Base-by-base conservation (phyloP, 2,797 vertebrate species). In the Yasuhikotakia modesta region DNA sequence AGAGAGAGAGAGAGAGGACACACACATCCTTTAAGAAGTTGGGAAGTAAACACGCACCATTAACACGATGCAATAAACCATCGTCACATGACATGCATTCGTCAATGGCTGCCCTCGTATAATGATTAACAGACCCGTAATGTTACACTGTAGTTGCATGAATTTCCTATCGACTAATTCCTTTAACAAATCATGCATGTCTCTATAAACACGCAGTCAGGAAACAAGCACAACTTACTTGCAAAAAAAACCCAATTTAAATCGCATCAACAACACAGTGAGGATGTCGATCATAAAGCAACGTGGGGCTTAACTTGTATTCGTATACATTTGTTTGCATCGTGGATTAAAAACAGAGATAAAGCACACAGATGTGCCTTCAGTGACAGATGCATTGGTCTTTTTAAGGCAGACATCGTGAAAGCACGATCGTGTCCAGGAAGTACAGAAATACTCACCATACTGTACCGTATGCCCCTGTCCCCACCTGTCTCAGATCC, bases 391-490 rank as follows among this genome's bases (percentile, higher is more conserved):
- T 19, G 53, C 21, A 71, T 24, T 22, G 13, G 14, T 32, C 1
- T 64, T 61, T 35, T 50, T 21, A 17, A 24, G 55, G 5, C 0
- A 27, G 22, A 27, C 13, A 13, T 22, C 22, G 6, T 53, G 30
- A 17, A 13, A 76, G 22, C 5, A 67, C 2, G 17, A 32, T 35
- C 5, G 19, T 22, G 3, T 45, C 16, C 35, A 39, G 35, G 35
- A 39, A 39, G 35, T 39, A 43, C 39, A 11, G 10, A 43, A 43
- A 43, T 11, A 93, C 97, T 98, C 88, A 98, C 97, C 97, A 98
- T 0, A 98, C 97, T 5, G 95, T 94, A 79, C 97, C 97, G 81
- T 98, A 98, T 32, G 97, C 97, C 45, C 97, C 96, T 2, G 96
- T 96, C 43, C 96, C 97, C 90, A 97, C 95, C 81, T 96, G 92